These are phyloP conservation scores for Prionailurus bengalensis DNA, from an alignment of 2,113 vertebrate genomes.

Conservation along the genomic window DNA sequence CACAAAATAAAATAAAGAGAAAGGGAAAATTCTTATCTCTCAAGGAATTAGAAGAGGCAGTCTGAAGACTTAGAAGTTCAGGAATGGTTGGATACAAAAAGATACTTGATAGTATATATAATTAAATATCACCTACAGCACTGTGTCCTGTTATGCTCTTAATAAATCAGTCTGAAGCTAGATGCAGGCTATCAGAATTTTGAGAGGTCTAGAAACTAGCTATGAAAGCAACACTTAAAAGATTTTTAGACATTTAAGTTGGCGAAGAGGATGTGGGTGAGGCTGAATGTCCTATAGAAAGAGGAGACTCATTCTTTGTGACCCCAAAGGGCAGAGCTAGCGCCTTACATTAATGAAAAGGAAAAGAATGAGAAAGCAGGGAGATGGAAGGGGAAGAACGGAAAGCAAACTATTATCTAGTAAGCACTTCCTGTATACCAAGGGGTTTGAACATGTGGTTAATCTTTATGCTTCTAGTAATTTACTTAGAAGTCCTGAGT, in stretches of 20 bases:
- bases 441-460: no score
- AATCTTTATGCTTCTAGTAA: background rate
- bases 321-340: background rate
- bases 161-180: background rate
- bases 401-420: background rate
- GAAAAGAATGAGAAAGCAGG: background rate
- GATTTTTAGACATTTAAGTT: background rate
- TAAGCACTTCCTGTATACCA: background rate
- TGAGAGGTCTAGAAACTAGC: background rate
- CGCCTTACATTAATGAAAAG: background rate
- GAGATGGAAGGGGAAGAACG: background rate
- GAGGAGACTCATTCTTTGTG: background rate
- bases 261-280: background rate
- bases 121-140: background rate
- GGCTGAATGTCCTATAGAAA: background rate
- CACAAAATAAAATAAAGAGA: background rate
- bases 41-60: background rate
- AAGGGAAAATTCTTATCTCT: background rate
- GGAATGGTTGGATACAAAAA: background rate
- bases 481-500: background rate
- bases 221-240: background rate
- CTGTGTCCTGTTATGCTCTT: background rate
- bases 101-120: background rate
- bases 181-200: background rate
- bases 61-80: background rate